A percentile compares a stretch with the other conserved stretches of the same genome.
Conservation (phyloP, 2,797 vertebrate genomes). For the Spinus olivaceus region DNA sequence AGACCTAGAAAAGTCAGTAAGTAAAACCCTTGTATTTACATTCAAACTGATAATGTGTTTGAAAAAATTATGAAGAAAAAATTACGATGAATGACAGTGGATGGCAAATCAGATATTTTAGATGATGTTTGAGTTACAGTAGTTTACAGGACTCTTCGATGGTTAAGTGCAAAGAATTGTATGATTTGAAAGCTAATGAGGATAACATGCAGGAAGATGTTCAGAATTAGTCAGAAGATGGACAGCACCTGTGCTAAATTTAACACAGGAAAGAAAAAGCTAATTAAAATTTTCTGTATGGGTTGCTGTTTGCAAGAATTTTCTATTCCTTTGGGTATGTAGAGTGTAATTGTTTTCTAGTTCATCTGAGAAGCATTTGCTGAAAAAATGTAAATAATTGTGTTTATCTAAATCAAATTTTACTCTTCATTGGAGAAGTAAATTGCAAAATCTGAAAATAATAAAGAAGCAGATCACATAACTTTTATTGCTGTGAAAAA, state of each 20-base stretch:
- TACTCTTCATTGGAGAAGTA: constrained; percentile 46
- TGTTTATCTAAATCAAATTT: constrained; percentile 56
- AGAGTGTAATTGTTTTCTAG: neutral
- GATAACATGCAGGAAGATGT: neutral
- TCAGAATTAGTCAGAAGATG: neutral
- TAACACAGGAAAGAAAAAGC: neutral
- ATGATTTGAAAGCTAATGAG: neutral
- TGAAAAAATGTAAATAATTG: constrained; percentile 16
- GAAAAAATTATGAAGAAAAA: neutral
- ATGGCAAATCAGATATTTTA: neutral
- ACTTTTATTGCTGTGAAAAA: neutral
- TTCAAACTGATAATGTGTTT: neutral
- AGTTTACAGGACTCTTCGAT: neutral
- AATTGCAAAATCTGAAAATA: constrained; percentile 33
- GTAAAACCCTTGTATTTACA: neutral
- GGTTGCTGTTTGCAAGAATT: neutral
- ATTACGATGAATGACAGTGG: neutral
- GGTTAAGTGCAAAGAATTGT: neutral
- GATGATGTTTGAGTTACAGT: neutral
- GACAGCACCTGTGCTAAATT: neutral
- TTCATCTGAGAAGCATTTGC: constrained; percentile 26
- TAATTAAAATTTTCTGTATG: neutral
- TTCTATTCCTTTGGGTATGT: neutral
- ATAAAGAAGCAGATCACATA: neutral
- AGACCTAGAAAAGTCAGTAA: neutral